These are phyloP conservation scores for Clepsis dumicolana DNA, from an alignment of 2,888 invertebrate genomes.

Conservation along the genomic window DNA sequence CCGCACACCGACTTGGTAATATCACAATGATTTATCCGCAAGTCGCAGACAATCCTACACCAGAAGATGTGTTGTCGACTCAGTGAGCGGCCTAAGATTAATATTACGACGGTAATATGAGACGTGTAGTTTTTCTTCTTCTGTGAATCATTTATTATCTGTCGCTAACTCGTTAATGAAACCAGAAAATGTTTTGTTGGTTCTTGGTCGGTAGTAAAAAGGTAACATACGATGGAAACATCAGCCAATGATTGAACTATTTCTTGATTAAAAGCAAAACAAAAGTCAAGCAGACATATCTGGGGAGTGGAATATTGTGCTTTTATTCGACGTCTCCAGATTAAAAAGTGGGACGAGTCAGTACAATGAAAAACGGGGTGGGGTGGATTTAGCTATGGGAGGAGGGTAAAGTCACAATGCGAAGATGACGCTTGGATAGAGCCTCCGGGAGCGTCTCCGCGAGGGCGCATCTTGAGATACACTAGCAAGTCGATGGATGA, in stretches of 20 bases:
- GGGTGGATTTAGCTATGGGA: conserved; percentile 59
- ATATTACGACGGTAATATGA: conserved; percentile 63
- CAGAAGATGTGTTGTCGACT: conserved; percentile 65
- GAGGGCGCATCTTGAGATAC: conserved; percentile 46
- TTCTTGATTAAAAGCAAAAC: conserved; percentile 72
- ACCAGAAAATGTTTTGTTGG: conserved; percentile 1
- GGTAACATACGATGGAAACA: conserved; percentile 45
- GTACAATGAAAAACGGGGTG: conserved; percentile 70
- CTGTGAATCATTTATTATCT: conserved; percentile 56
- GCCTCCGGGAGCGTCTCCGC: conserved; percentile 54
- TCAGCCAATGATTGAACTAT: conserved; percentile 55
- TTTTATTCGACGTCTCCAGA: conserved; percentile 81
- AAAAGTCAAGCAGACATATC: conserved; percentile 72
- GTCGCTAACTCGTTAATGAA: conserved; percentile 41
- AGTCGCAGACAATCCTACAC: conserved; percentile 65
- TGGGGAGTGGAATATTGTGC: conserved; percentile 69
- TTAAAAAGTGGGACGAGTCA: conserved; percentile 77
- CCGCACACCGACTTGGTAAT: conserved; percentile 72
- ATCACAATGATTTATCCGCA: conserved; percentile 72
- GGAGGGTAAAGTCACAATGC: conserved; percentile 68
- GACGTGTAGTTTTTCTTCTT: conserved; percentile 63
- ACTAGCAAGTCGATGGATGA: conserved; percentile 28
- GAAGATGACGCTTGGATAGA: conserved; percentile 68
- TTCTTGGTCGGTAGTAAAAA: conserved; percentile 22
- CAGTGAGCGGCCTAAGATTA: conserved; percentile 63